Percentiles rank a stretch among this genome's conserved stretches.
Conservation (phyloP, 92 coral and sea anemone genomes). For the Phenganax marumi region DNA sequence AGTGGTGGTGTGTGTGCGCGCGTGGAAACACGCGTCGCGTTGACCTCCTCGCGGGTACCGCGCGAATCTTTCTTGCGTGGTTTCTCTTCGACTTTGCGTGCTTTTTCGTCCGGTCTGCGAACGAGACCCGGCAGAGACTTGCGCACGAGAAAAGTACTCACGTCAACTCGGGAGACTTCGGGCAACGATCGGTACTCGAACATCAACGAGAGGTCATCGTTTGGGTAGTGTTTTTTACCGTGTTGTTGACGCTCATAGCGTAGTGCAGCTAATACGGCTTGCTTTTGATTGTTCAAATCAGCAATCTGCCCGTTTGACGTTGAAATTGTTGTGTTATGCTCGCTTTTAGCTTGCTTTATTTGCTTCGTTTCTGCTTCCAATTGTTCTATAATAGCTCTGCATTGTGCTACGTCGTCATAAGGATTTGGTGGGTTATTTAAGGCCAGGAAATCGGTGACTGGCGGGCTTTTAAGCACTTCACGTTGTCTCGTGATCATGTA, state of each 20-base stretch:
- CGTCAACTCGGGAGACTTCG: constrained; percentile 78
- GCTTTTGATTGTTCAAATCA: constrained; percentile 78
- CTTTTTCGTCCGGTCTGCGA: constrained; percentile 26
- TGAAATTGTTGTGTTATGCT: constrained; percentile 58
- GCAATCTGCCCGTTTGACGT: constrained; percentile 81
- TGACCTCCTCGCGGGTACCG: constrained; percentile 3
- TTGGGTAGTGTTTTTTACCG: constrained; percentile 73
- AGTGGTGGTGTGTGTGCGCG: not conserved
- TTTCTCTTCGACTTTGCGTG: constrained; percentile 1
- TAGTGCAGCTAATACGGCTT: constrained; percentile 82
- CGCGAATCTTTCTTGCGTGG: not conserved
- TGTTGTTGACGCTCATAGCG: constrained; percentile 86
- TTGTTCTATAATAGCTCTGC: constrained; percentile 78
- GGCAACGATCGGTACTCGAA: constrained; percentile 79
- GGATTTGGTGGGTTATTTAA: constrained; percentile 91
- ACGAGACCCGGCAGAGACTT: constrained; percentile 5
- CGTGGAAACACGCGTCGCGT: not conserved
- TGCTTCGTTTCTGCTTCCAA: constrained; percentile 71
- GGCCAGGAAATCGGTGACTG: constrained; percentile 73
- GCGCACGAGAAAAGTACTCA: constrained; percentile 44
- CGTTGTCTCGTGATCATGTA: constrained; percentile 61
- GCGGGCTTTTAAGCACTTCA: constrained; percentile 56
- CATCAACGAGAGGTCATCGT: constrained; percentile 76
- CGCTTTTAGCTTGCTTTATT: constrained; percentile 62
- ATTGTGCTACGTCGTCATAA: constrained; percentile 75